These are phyloP conservation scores for Hirtodrosophila cameraria DNA, from an alignment of 2,888 invertebrate genomes.

Conservation along the genomic window DNA sequence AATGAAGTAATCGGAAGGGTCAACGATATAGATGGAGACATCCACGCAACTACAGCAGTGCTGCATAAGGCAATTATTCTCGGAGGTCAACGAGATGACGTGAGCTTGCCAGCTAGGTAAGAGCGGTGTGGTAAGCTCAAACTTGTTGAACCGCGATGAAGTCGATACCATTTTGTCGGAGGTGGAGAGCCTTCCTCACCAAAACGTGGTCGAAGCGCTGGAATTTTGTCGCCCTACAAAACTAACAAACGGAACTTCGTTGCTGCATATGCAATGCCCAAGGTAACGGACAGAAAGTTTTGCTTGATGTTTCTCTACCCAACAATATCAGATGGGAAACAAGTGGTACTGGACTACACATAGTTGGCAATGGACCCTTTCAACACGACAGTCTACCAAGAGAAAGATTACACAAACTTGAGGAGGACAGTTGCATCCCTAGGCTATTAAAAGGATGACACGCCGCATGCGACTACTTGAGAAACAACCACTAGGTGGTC, in stretches of 20 bases:
- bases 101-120: background rate
- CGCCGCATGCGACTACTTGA: constrained; percentile 6
- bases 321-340: too few relatives aligned
- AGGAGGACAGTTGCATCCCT: too few relatives aligned
- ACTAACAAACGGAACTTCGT: constrained; percentile 1
- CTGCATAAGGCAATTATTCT: background rate
- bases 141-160: background rate
- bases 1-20: too few relatives aligned
- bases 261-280: background rate
- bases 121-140: background rate
- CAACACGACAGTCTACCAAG: background rate
- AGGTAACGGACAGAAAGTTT: background rate
- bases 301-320: background rate
- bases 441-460: constrained; percentile 18
- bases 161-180: background rate
- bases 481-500: background rate
- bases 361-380: too few relatives aligned
- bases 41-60: too few relatives aligned
- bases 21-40: background rate
- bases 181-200: background rate
- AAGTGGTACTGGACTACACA: too few relatives aligned
- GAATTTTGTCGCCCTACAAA: constrained; percentile 3
- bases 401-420: constrained; percentile 1
- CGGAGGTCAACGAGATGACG: background rate
- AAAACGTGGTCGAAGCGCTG: constrained; percentile 6